These are phyloP conservation scores for Sandelia bainsii DNA, from an alignment of 2,797 vertebrate genomes.

Conservation along the genomic window DNA sequence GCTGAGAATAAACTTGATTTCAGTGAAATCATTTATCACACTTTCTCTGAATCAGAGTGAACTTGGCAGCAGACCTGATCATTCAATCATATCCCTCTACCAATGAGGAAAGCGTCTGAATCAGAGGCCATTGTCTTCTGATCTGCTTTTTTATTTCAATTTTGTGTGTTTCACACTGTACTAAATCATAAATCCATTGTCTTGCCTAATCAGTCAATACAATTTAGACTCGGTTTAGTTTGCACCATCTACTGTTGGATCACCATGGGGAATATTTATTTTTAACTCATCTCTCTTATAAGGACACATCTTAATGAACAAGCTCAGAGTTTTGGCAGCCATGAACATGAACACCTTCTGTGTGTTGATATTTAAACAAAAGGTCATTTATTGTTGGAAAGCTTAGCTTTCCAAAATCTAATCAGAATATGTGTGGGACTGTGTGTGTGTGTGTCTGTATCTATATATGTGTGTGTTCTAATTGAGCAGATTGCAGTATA, in stretches of 20 bases:
- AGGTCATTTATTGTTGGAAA: slow-evolving; percentile 73
- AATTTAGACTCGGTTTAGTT: slow-evolving; percentile 28
- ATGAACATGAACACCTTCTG: slow-evolving; percentile 69
- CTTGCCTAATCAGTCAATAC: background rate
- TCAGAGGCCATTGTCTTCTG: background rate
- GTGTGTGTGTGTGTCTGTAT: slow-evolving; percentile 29
- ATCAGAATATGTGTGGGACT: slow-evolving; percentile 43
- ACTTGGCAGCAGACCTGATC: too few relatives aligned
- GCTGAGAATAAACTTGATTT: too few relatives aligned
- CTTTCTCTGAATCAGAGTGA: too few relatives aligned
- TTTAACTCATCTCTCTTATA: slow-evolving; percentile 29
- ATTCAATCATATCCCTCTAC: too few relatives aligned
- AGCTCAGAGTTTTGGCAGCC: slow-evolving; percentile 57
- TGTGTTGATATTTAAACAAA: slow-evolving; percentile 77
- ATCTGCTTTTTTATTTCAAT: background rate
- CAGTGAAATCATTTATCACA: too few relatives aligned
- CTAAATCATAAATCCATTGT: background rate
- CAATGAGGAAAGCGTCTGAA: too few relatives aligned
- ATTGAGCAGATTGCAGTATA: slow-evolving; percentile 67
- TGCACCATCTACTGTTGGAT: slow-evolving; percentile 2
- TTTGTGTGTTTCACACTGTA: background rate
- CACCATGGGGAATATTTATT: slow-evolving; percentile 21
- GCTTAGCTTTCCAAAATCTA: slow-evolving; percentile 63
- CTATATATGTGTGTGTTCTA: slow-evolving; percentile 12
- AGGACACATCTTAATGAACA: slow-evolving; percentile 37